Percentiles rank a stretch among this genome's conserved stretches.
These are phyloP conservation scores for Chlorops oryzae DNA, from an alignment of 1,140 invertebrate species.

Conservation along the genomic window DNA sequence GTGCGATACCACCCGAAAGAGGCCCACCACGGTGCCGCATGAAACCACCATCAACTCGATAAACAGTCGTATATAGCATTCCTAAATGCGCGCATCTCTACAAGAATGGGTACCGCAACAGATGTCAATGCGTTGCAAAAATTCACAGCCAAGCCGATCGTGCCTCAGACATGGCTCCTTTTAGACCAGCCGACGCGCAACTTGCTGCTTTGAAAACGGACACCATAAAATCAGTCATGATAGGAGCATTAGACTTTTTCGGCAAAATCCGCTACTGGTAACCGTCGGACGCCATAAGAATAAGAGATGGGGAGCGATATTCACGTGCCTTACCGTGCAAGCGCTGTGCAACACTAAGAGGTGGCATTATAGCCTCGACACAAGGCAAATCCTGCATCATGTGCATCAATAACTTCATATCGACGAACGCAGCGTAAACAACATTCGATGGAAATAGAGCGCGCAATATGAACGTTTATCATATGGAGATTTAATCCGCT, in stretches of 20 bases:
- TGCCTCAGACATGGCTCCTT: slow-evolving; percentile 3
- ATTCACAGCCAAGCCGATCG: background rate
- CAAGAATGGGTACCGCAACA: background rate
- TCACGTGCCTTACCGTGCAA: slow-evolving; percentile 20
- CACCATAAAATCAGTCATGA: slow-evolving; percentile 2
- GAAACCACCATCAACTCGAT: too few species aligned
- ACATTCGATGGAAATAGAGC: slow-evolving; percentile 1
- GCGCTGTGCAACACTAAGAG: slow-evolving; percentile 23
- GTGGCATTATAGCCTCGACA: slow-evolving; percentile 13
- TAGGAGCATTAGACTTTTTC: slow-evolving; percentile 16
- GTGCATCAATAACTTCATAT: too few species aligned
- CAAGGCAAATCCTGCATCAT: slow-evolving; percentile 17
- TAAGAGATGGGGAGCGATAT: slow-evolving; percentile 23
- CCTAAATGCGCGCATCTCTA: too few species aligned
- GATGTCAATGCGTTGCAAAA: slow-evolving; percentile 5
- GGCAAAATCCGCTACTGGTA: slow-evolving; percentile 17
- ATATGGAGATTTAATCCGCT: slow-evolving; percentile 34
- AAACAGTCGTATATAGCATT: too few species aligned
- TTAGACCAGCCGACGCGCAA: background rate
- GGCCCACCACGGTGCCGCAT: too few species aligned
- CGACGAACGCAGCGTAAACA: slow-evolving; percentile 4
- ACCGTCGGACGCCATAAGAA: slow-evolving; percentile 16
- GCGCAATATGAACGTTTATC: slow-evolving; percentile 4
- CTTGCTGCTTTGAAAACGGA: slow-evolving; percentile 1
- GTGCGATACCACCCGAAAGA: too few species aligned